Evolutionary conservation across 2,888 invertebrate genomes (phyloP).

Genomic region (Drosophila putrida): DNA sequence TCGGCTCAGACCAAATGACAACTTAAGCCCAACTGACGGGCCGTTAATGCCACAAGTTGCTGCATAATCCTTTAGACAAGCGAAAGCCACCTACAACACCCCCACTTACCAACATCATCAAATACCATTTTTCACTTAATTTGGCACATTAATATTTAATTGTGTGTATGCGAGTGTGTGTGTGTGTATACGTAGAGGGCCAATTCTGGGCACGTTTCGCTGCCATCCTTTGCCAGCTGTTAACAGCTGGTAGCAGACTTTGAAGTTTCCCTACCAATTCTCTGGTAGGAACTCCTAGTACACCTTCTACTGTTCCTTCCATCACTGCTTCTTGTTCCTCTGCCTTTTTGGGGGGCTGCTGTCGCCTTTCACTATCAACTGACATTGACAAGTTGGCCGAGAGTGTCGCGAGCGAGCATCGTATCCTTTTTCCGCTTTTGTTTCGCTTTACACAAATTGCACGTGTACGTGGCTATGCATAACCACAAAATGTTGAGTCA

Average conservation of each 20-base stretch:
- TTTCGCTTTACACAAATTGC: constrained; percentile 44
- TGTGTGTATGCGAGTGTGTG: constrained; percentile 39
- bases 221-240: constrained; percentile 62
- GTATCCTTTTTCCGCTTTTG: constrained; percentile 42
- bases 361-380: constrained; percentile 69
- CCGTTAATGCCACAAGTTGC: constrained; percentile 70
- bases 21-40: constrained; percentile 48
- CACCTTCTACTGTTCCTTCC: constrained; percentile 2
- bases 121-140: constrained; percentile 75
- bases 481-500: constrained; percentile 80
- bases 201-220: constrained; percentile 62
- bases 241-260: constrained; percentile 68
- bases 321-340: neutral
- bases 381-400: constrained; percentile 71
- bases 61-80: constrained; percentile 62
- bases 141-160: constrained; percentile 79
- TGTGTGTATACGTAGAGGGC: constrained; percentile 32
- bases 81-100: constrained; percentile 13
- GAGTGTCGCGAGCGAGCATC: constrained; percentile 35
- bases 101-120: constrained; percentile 13
- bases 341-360: neutral
- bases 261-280: constrained; percentile 34
- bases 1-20: constrained; percentile 29
- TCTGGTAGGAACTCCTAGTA: neutral
- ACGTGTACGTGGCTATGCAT: constrained; percentile 72